Base-by-base conservation (phyloP, 2,797 vertebrate genomes). In the Mormyrus hasselquistii region DNA sequence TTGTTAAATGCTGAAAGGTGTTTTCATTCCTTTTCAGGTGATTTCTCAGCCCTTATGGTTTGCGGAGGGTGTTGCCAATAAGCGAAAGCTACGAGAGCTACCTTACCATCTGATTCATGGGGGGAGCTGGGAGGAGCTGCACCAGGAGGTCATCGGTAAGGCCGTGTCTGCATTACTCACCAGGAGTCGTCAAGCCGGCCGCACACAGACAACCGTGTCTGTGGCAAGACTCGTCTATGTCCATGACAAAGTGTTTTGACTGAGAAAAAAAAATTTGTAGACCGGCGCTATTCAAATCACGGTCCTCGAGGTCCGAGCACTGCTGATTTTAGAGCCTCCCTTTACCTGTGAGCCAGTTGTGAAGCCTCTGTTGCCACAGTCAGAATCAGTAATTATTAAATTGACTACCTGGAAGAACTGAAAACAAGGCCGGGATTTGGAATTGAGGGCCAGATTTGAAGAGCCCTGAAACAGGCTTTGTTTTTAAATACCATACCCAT, bases 41-140 rank as follows among this genome's bases (percentile, higher is more conserved):
- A 92, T 95, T 0, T 91, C 95, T 14, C 97, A 98, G 93, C 97
- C 97, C 0, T 91, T 97, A 90, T 97, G 97, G 95, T 96, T 98
- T 90, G 93, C 95, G 25, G 93, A 93, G 10, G 92, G 93, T 0
- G 89, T 93, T 25, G 95, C 95, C 62, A 97, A 97, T 19, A 38
- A 93, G 89, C 94, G 96, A 91, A 97, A 97, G 93, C 91, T 97
- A 14, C 94, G 94, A 49, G 96, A 98, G 92, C 91, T 97, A 88
- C 95, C 96, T 0, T 93, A 94, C 91, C 95, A 97, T 90, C 93
- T 97, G 88, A 93, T 96, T 53, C 93, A 94, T 0, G 93, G 95
- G 0, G 96, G 95, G 0, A 87, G 93, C 92, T 92, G 91, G 44
- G 94, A 96, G 41, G 96, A 97, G 88, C 94, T 98, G 22, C 91